These are phyloP conservation scores for Choristoneura fumiferana DNA, from an alignment of 1,140 invertebrate genomes.

Conservation along the genomic window DNA sequence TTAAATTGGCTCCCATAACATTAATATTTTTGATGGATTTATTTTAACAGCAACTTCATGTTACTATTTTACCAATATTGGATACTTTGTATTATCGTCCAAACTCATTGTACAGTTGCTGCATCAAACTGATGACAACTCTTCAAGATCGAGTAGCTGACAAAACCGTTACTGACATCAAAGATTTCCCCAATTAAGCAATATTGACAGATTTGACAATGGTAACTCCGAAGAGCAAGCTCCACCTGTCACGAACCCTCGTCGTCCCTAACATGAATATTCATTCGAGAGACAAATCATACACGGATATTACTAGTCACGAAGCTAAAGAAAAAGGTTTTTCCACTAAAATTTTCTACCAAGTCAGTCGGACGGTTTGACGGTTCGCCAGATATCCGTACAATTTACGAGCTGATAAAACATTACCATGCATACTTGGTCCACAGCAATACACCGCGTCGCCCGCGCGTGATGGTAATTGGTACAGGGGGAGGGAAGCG, in stretches of 20 bases:
- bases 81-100: no score
- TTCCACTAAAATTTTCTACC: constrained; percentile 44
- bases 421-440: constrained; percentile 45
- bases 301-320: not conserved
- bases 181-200: no score
- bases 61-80: no score
- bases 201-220: no score
- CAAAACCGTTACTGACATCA: no score
- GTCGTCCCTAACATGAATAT: not conserved
- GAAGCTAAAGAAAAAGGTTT: constrained; percentile 23
- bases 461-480: constrained; percentile 18
- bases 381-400: constrained; percentile 57
- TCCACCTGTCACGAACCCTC: not conserved
- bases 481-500: constrained; percentile 5
- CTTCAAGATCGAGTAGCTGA: no score
- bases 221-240: no score
- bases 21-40: no score
- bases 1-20: no score
- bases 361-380: constrained; percentile 43
- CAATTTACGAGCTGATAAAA: constrained; percentile 73
- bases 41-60: no score
- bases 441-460: constrained; percentile 38
- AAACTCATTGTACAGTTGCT: no score
- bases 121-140: no score
- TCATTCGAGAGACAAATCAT: not conserved